Evolutionary conservation across 2,888 invertebrate species (phyloP).

Genomic region (Glyphotaelius pellucidus): DNA sequence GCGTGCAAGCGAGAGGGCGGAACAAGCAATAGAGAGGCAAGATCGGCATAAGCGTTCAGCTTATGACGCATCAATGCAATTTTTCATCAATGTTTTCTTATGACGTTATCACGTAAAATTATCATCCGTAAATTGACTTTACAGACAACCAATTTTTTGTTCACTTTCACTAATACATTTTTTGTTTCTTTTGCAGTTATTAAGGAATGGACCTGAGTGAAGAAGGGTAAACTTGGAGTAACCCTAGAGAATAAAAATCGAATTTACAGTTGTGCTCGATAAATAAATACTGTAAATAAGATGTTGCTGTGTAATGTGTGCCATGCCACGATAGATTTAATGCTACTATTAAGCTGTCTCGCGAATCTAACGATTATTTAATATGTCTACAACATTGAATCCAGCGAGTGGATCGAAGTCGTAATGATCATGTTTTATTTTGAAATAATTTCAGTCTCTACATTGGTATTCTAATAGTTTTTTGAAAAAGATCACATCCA

Average conservation of each 20-base stretch:
- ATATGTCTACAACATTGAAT: constrained; percentile 12
- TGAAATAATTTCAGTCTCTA: constrained; percentile 23
- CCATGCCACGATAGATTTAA: constrained; percentile 63
- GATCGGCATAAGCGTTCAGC: too few relatives aligned
- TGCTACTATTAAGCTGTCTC: constrained; percentile 52
- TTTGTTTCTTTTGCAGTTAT: constrained; percentile 52
- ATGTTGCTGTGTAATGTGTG: constrained; percentile 65
- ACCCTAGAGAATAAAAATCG: constrained; percentile 33
- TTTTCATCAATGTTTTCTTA: too few relatives aligned
- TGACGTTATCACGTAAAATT: too few relatives aligned
- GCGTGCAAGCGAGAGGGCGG: too few relatives aligned
- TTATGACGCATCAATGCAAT: too few relatives aligned
- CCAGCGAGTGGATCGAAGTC: neutral
- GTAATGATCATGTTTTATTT: constrained; percentile 26
- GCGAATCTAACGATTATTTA: constrained; percentile 20
- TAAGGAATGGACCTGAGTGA: constrained; percentile 49
- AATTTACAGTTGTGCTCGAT: constrained; percentile 53
- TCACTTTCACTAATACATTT: neutral
- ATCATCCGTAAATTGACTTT: too few relatives aligned
- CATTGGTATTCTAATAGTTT: constrained; percentile 24
- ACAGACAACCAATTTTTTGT: too few relatives aligned
- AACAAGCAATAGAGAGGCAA: too few relatives aligned
- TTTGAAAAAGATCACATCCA: constrained; percentile 9
- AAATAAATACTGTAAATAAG: constrained; percentile 58
- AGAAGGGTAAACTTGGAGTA: constrained; percentile 21